A percentile compares a stretch with the other conserved stretches of the same genome.
These are phyloP conservation scores for Artemia sinica DNA, from an alignment of 2,888 invertebrate species.

Conservation along the genomic window DNA sequence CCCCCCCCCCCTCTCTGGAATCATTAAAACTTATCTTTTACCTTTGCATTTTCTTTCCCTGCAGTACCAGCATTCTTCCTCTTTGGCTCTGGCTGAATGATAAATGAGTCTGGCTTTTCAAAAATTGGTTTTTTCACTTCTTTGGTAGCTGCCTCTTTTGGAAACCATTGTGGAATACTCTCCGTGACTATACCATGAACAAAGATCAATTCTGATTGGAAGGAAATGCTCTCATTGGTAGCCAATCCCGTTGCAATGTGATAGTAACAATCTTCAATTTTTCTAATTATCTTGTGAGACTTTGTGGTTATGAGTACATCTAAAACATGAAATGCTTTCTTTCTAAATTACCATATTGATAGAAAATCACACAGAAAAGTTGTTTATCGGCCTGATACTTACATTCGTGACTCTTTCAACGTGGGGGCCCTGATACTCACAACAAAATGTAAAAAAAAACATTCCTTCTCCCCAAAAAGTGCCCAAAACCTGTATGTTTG, in stretches of 20 bases:
- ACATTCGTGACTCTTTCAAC: too few species aligned
- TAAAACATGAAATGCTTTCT: slow-evolving; percentile 17
- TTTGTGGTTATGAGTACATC: slow-evolving; percentile 48
- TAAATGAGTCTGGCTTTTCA: slow-evolving; percentile 49
- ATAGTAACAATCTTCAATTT: slow-evolving; percentile 59
- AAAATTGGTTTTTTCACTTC: slow-evolving; percentile 19
- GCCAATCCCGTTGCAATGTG: slow-evolving; percentile 63
- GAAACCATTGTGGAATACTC: slow-evolving; percentile 49
- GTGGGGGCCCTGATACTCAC: too few species aligned
- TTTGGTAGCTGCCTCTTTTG: slow-evolving; percentile 11
- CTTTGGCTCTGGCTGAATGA: slow-evolving; percentile 56
- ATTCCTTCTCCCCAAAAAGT: too few species aligned
- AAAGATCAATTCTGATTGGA: slow-evolving; percentile 56
- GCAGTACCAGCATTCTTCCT: slow-evolving; percentile 42
- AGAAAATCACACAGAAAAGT: slow-evolving; percentile 16
- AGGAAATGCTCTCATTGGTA: slow-evolving; percentile 54
- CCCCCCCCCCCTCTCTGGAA: too few species aligned
- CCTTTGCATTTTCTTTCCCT: slow-evolving; percentile 35
- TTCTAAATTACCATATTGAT: not conserved
- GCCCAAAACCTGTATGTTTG: too few species aligned
- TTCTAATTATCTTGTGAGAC: slow-evolving; percentile 58
- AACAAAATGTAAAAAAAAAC: too few species aligned
- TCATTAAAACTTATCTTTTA: slow-evolving; percentile 2
- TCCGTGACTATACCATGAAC: slow-evolving; percentile 63
- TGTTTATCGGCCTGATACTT: not conserved